phyloP scores from a whole-genome alignment of 2,888 invertebrate species.

The Drosophila kanekoi region DNA sequence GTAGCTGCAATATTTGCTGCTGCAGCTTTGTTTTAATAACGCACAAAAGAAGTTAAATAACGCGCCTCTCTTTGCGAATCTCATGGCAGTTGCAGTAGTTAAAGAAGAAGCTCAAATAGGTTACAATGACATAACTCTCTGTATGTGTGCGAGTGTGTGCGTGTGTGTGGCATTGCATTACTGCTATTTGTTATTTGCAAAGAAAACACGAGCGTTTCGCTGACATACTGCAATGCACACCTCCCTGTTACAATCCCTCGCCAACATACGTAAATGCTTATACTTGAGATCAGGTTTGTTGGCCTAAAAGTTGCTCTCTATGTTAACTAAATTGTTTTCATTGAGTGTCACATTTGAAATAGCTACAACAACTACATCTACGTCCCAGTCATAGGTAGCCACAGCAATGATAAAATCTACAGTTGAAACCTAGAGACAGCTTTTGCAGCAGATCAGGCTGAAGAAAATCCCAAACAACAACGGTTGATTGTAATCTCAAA shows the following conservation, averaged over 20 bases:
- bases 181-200: constrained; percentile 9
- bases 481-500: too few species aligned
- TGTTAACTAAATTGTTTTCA: constrained; percentile 5
- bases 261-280: background rate
- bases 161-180: constrained; percentile 7
- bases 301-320: background rate
- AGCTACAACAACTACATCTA: background rate
- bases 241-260: background rate
- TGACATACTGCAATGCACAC: constrained; percentile 6
- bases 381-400: background rate
- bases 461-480: too few species aligned
- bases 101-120: constrained; percentile 13
- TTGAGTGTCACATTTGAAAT: background rate
- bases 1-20: constrained; percentile 32
- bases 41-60: constrained; percentile 30
- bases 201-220: constrained; percentile 8
- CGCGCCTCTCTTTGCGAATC: constrained; percentile 46
- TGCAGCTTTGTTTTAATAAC: constrained; percentile 28
- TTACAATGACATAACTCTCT: constrained; percentile 20
- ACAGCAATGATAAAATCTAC: too few species aligned
- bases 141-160: background rate
- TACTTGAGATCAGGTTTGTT: constrained; percentile 4
- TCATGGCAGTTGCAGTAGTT: constrained; percentile 7
- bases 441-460: too few species aligned
- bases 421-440: too few species aligned